Evolutionary conservation across 2,797 vertebrate genomes (phyloP).

Genomic region (Rhadinocentrus ornatus): DNA sequence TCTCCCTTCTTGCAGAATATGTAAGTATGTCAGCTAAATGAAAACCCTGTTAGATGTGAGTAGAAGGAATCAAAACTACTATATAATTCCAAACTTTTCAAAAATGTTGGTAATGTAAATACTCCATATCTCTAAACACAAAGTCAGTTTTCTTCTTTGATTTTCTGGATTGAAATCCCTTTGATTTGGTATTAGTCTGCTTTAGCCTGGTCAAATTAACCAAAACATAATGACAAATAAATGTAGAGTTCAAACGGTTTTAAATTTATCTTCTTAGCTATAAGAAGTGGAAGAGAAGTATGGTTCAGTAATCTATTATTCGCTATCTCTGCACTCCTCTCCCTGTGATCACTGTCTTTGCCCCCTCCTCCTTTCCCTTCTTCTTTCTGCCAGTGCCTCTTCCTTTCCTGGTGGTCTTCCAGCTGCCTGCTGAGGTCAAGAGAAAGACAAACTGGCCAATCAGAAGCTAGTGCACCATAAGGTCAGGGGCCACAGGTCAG

Average conservation of each 20-base stretch:
- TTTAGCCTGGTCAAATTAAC: not conserved
- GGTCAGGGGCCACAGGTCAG: constrained; percentile 71
- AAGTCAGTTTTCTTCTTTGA: not conserved
- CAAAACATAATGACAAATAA: not conserved
- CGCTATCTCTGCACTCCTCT: not conserved
- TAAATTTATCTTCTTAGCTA: not conserved
- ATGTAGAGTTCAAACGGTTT: constrained; percentile 4
- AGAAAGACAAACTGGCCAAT: constrained; percentile 65
- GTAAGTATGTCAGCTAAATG: too few species aligned
- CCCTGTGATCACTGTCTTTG: not conserved
- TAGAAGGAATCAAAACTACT: too few species aligned
- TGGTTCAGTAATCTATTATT: constrained; percentile 14
- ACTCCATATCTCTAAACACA: not conserved
- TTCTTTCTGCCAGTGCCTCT: constrained; percentile 19
- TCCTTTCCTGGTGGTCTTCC: constrained; percentile 66
- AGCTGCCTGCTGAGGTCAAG: constrained; percentile 52
- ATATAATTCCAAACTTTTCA: too few species aligned
- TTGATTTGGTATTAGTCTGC: not conserved
- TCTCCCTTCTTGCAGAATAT: too few species aligned
- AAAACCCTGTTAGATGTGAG: not conserved
- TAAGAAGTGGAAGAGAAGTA: constrained; percentile 19
- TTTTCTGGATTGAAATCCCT: not conserved
- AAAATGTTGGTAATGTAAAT: too few species aligned
- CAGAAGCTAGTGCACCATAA: constrained; percentile 62
- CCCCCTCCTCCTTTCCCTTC: not conserved